These are phyloP conservation scores for Cricetomys ansorgei DNA, from an alignment of 2,113 vertebrate genomes.

Conservation along the genomic window DNA sequence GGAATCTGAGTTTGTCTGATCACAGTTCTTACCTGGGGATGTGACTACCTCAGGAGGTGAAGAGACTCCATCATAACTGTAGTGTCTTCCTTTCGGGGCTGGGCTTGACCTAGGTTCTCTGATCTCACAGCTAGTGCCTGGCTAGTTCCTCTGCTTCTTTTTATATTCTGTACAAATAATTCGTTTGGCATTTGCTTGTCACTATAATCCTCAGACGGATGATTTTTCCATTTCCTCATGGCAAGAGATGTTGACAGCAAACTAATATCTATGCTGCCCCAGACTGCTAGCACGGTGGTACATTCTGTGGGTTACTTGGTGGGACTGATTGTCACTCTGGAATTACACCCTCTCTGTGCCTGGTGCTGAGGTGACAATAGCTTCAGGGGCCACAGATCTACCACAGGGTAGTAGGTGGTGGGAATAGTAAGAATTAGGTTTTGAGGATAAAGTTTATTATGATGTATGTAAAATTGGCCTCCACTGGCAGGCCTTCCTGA, in stretches of 20 bases:
- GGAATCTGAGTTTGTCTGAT: background rate
- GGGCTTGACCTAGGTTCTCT: background rate
- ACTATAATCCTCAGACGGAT: background rate
- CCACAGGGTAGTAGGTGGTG: too few species aligned
- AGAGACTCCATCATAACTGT: background rate
- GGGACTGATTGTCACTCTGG: too few species aligned
- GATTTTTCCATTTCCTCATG: background rate
- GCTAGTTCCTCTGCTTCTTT: background rate
- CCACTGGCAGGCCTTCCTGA: slow-evolving; percentile 64
- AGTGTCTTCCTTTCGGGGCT: background rate
- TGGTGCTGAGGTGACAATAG: too few species aligned
- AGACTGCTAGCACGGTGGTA: too few species aligned
- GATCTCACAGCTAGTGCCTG: background rate
- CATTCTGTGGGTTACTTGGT: too few species aligned
- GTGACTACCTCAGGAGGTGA: background rate
- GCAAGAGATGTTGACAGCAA: background rate
- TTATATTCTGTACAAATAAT: slow-evolving; percentile 1
- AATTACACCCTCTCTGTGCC: too few species aligned
- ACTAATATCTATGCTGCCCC: background rate
- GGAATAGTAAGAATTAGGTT: too few species aligned
- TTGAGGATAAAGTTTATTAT: slow-evolving; percentile 68
- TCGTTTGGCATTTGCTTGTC: slow-evolving; percentile 3
- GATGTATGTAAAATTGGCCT: background rate
- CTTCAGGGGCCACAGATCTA: too few species aligned
- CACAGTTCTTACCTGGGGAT: background rate